These are phyloP conservation scores for Podarcis muralis DNA, from an alignment of 2,113 vertebrate genomes.

Conservation along the genomic window DNA sequence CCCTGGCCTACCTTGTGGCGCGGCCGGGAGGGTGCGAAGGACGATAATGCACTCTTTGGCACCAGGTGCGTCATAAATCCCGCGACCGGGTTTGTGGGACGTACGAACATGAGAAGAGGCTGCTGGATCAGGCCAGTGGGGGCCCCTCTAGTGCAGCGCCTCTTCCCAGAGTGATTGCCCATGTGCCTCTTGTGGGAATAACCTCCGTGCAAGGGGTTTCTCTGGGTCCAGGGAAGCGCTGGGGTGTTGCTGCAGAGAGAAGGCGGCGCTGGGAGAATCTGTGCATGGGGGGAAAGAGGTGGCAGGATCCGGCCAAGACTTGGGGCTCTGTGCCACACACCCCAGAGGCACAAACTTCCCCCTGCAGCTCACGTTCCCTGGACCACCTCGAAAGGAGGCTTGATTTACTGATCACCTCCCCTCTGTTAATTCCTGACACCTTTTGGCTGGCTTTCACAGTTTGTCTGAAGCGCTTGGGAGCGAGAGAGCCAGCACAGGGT, in stretches of 20 bases:
- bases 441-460: conserved; percentile 78
- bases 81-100: background rate
- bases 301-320: background rate
- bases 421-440: conserved; percentile 63
- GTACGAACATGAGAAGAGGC: too few species aligned
- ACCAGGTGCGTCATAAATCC: background rate
- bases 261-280: background rate
- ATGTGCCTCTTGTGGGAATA: too few species aligned
- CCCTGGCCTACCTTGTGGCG: background rate
- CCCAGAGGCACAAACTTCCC: too few species aligned
- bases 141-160: too few species aligned
- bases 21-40: background rate
- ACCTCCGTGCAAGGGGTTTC: background rate
- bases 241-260: background rate
- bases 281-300: background rate
- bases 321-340: too few species aligned
- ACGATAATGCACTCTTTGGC: background rate
- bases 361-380: too few species aligned
- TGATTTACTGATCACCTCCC: conserved; percentile 39
- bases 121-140: too few species aligned
- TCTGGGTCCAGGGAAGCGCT: background rate
- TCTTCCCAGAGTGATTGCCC: too few species aligned
- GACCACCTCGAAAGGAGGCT: background rate
- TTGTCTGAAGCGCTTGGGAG: conserved; percentile 69
- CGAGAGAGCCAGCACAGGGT: conserved; percentile 68